Base-by-base conservation (phyloP, 2,797 vertebrate species). In the Morelia viridis region DNA sequence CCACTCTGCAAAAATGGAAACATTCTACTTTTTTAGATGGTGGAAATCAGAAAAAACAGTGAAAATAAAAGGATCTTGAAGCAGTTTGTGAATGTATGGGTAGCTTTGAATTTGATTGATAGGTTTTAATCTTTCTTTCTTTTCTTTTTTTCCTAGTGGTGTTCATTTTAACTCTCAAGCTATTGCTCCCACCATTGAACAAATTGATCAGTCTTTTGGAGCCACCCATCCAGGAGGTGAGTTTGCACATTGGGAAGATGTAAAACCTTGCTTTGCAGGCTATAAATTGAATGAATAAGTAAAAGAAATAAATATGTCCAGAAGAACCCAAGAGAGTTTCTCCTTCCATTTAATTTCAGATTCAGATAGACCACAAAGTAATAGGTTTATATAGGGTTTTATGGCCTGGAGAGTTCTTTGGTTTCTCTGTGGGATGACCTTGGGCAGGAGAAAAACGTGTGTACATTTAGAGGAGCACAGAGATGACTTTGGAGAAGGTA, bases 81-180 rank as follows among this genome's bases (percentile, higher is more conserved):
- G 53, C n/a, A 2, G n/a, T 88, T 88, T 61, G 28, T 80, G 28
- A 86, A 86, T 0, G 85, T 0, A 2, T 50, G 61, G 13, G 1
- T n/a, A 10, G 2, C 28, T 88, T 61, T 58, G 53, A 64, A 50
- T 35, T 41, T 0, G 2, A 93, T 91, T 62, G 9, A 53, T 87
- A 93, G 50, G 1, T 50, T 89, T 50, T 76, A 35, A 26, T 0
- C 31, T 90, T 91, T 41, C 76, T 41, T 28, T 15, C 2, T 92
- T 96, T 96, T 97, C 35, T 64, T 97, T 94, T 98, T 97, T 93
- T 98, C 98, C 95, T 97, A 99, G 99, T 97, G 99, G 99, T 96
- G 99, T 99, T 93, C 99, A 99, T 98, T 99, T 99, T 97, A 99
- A 99, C 98, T 99, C 99, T 98, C 99, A 99, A 98, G 98, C 99